Conservation (phyloP, 2,797 vertebrate species). For the Halcyon chelicuti region DNA sequence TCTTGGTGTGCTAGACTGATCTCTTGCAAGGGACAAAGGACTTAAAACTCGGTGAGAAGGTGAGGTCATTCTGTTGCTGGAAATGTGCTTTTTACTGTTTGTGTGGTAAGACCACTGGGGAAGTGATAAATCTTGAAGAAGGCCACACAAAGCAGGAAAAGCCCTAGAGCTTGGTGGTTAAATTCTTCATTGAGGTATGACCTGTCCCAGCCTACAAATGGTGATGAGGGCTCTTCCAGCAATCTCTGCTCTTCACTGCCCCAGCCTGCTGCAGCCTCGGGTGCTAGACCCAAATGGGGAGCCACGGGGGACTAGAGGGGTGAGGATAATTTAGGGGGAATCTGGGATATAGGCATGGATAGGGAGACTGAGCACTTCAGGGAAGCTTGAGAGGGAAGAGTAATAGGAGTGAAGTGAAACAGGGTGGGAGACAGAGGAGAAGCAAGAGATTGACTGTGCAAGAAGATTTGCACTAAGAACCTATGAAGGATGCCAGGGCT, state of each 20-base stretch:
- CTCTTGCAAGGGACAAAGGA: neutral
- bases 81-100: neutral
- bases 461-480: neutral
- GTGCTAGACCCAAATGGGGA: neutral
- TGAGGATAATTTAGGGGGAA: neutral
- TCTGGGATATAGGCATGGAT: neutral
- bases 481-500: neutral
- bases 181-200: neutral
- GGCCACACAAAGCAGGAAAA: neutral
- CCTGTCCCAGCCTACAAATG: neutral
- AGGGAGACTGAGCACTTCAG: neutral
- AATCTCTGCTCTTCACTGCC: neutral
- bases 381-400: neutral
- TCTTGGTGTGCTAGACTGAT: neutral
- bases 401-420: neutral
- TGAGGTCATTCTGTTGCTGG: neutral
- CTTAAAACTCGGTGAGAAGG: neutral
- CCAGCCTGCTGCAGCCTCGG: neutral
- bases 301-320: neutral
- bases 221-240: neutral
- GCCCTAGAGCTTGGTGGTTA: neutral
- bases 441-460: neutral
- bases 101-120: neutral
- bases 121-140: neutral
- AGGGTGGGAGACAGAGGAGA: neutral